A percentile compares a stretch with the other conserved stretches of the same genome.
Conservation (phyloP, 1,140 invertebrate species). For the Scaptomyza montana region DNA sequence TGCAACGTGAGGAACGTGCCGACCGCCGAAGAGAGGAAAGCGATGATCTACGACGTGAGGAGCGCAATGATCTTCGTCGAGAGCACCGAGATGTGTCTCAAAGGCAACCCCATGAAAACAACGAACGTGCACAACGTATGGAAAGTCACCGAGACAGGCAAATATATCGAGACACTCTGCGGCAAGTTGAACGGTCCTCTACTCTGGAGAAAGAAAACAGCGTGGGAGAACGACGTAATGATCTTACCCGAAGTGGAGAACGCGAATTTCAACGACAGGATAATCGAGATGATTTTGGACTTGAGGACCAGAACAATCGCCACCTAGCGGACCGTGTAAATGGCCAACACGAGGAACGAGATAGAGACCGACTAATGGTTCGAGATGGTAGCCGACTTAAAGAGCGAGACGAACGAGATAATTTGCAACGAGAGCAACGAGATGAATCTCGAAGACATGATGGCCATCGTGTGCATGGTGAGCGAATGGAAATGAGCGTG, state of each 20-base stretch:
- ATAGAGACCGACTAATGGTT: not conserved
- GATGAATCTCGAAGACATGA: not conserved
- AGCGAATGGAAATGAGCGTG: not conserved
- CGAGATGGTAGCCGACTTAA: not conserved
- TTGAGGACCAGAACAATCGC: not conserved
- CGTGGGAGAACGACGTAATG: not conserved
- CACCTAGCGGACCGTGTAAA: not conserved
- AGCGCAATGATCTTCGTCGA: not conserved
- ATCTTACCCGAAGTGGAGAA: not conserved
- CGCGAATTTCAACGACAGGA: not conserved
- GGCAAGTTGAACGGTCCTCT: too few species aligned
- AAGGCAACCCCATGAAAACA: constrained; percentile 2
- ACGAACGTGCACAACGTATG: not conserved
- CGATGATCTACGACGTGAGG: not conserved
- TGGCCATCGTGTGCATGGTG: not conserved
- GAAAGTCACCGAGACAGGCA: constrained; percentile 2
- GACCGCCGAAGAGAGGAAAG: not conserved
- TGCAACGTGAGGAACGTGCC: constrained; percentile 2
- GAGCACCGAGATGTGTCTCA: constrained; percentile 1
- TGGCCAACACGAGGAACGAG: not conserved
- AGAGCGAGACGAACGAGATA: not conserved
- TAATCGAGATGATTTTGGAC: not conserved
- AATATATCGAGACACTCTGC: not conserved
- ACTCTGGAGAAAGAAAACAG: too few species aligned
- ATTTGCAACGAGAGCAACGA: not conserved